Evolutionary conservation across 2,888 invertebrate genomes (phyloP), one percentile per base, ranked within the genome.

Genomic region (Cheilosia pagana): DNA sequence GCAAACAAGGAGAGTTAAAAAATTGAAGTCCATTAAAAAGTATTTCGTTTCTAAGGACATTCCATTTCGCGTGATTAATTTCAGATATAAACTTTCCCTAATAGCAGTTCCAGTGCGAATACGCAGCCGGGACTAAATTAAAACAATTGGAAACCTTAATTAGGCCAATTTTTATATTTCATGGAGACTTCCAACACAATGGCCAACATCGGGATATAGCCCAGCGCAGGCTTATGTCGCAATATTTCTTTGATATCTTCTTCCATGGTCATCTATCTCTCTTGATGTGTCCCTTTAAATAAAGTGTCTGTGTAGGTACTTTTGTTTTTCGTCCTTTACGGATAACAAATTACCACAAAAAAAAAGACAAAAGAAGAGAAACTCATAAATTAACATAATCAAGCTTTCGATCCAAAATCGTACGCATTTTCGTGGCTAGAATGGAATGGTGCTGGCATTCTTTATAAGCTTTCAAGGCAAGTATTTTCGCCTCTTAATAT

Each of bases 71-170:
- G 45, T 75, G 74, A 79, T 85, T 68, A 85, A 85, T 85, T 53
- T 65, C 31, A 70, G 79, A 75, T 79, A 78, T 75, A 70, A 85
- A 85, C 68, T 74, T 79, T 35, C 63, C 6, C 12, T 63, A 10
- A 25, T 55, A 70, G 59, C 79, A 74, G 74, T 65, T 79, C 74
- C 74, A 57, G 63, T 23, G 35, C 28, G 35, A 21, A 62, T 62
- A 48, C 41, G 60, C 77, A 59, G 57, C 25, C 48, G 60, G 39
- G 79, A 70, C 79, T 55, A 70, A 75, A 85, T 85, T 79, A 79
- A 85, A 79, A 85, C 70, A 85, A 79, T 70, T 35, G 74, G 70
- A 79, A 79, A 60, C 57, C 83, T 79, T 85, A 85, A 85, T 85
- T 85, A 85, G 75, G 63, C 63, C 83, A 75, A 83, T 75, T 85